Conservation (phyloP, 2,113 vertebrate genomes). For the Motacilla tschutschensis region DNA sequence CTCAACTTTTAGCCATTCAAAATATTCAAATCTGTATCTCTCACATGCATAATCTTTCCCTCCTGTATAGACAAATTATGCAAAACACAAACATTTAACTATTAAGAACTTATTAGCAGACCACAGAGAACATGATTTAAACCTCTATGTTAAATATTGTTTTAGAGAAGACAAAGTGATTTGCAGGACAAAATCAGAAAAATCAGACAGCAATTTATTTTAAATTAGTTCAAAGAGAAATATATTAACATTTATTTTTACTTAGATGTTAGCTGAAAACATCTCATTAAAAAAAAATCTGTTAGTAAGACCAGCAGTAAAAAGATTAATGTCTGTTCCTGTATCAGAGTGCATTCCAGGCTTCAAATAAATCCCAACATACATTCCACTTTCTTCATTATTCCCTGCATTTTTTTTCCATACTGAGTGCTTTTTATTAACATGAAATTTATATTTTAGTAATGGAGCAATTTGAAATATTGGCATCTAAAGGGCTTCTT, state of each 20-base stretch:
- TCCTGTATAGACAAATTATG: not conserved
- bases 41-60: not conserved
- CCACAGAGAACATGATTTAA: not conserved
- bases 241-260: slow-evolving; percentile 44
- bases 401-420: not conserved
- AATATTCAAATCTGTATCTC: not conserved
- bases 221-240: slow-evolving; percentile 18
- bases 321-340: not conserved
- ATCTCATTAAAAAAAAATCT: not conserved
- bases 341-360: not conserved
- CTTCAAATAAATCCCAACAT: slow-evolving; percentile 24
- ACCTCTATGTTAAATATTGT: not conserved
- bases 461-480: slow-evolving; percentile 7
- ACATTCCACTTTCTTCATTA: slow-evolving; percentile 1
- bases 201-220: not conserved
- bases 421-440: not conserved
- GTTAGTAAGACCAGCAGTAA: not conserved
- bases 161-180: slow-evolving; percentile 1
- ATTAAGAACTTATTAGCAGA: not conserved
- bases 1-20: not conserved
- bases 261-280: slow-evolving; percentile 15
- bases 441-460: slow-evolving; percentile 25
- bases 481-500: slow-evolving; percentile 29
- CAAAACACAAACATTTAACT: not conserved
- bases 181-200: slow-evolving; percentile 1